These are phyloP conservation scores for Epizoanthus fatuus DNA, from an alignment of 92 coral and sea anemone species.

Conservation along the genomic window DNA sequence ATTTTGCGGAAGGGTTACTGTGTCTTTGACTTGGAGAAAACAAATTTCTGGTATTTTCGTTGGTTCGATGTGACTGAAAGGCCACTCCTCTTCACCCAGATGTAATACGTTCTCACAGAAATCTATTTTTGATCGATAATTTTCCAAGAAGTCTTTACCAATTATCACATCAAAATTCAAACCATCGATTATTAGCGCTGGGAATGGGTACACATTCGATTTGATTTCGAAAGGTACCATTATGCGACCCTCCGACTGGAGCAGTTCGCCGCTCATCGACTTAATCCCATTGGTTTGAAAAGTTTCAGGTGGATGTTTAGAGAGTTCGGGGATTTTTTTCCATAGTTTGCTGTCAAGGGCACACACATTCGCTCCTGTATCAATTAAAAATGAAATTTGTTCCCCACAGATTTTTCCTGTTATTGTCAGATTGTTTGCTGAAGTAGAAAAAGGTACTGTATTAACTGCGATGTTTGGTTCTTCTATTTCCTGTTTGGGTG, in stretches of 20 bases:
- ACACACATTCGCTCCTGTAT: constrained; percentile 61
- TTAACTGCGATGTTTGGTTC: too few relatives aligned
- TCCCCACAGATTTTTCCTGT: background rate
- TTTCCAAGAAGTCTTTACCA: constrained; percentile 71
- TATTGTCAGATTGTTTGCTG: constrained; percentile 7
- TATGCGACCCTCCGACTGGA: constrained; percentile 2
- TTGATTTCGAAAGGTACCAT: constrained; percentile 51
- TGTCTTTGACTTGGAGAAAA: constrained; percentile 16
- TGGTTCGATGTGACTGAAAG: constrained; percentile 14
- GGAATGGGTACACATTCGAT: constrained; percentile 10
- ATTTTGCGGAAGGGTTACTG: constrained; percentile 20
- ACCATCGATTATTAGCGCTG: constrained; percentile 45
- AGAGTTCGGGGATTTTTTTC: constrained; percentile 28
- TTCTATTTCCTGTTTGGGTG: background rate
- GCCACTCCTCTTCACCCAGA: constrained; percentile 15
- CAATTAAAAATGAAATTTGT: background rate
- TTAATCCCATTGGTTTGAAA: constrained; percentile 2
- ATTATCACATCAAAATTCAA: constrained; percentile 68
- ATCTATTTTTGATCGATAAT: constrained; percentile 59
- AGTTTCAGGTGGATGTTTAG: constrained; percentile 24
- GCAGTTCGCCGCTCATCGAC: constrained; percentile 24
- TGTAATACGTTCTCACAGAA: constrained; percentile 12
- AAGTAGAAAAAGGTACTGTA: background rate
- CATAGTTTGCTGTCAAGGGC: constrained; percentile 44
- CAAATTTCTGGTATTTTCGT: background rate